A percentile compares a stretch with the other conserved stretches of the same genome.
Evolutionary conservation across 2,113 vertebrate genomes (phyloP).

Genomic region (Rattus norvegicus): GRCr8 NC_086037.1:57249001-57249500

Average conservation of each 20-base stretch:
- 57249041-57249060: neutral
- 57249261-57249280: neutral
- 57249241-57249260: neutral
- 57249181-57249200: conserved; percentile 3
- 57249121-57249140: neutral
- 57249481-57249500: too few relatives aligned
- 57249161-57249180: neutral
- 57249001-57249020: neutral
- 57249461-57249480: too few relatives aligned
- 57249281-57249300: neutral
- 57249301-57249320: too few relatives aligned
- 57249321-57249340: too few relatives aligned
- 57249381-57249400: too few relatives aligned
- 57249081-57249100: neutral
- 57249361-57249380: too few relatives aligned
- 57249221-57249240: neutral
- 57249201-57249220: neutral
- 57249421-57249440: too few relatives aligned
- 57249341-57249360: too few relatives aligned
- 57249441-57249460: too few relatives aligned
- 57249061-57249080: neutral
- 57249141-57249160: neutral
- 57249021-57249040: too few relatives aligned
- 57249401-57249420: too few relatives aligned
- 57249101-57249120: neutral